Base-by-base conservation (phyloP, 1,140 invertebrate species). In the Procambarus virginalis region DNA sequence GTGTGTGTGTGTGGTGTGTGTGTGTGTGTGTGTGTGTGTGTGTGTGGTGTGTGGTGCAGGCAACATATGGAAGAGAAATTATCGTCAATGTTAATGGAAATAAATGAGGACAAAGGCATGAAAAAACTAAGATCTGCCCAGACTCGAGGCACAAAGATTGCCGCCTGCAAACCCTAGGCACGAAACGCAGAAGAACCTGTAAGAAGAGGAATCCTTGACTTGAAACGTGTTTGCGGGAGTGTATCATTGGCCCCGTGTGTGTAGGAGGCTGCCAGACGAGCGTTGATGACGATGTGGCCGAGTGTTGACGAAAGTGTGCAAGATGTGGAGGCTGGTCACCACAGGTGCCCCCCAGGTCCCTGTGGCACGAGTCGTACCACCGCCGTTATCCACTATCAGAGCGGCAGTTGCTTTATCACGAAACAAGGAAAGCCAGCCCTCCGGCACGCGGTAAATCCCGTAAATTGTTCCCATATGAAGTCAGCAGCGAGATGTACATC, bases 391-490 rank as follows among this genome's bases (percentile, higher is more conserved):
- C 84, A 77, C 73, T 85, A 85, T 85, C 84, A 49, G 8, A 34
- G 68, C 60, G 49, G 73, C 84, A 55, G 84, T 85, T 75, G 75
- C 84, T 77, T 77, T 85, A 85, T 85, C 84, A 58, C 70, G 58
- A 77, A 60, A 85, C 84, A 85, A 77, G 84, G 84, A 85, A 85
- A 85, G 14, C 34, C 84, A 77, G 51, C 70, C 84, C 22, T 76
- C 84, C 58, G 84, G 84, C 84, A 77, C 73, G 84, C 84, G 60
- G 84, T 85, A 85, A 85, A 85, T 85, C 84, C 73, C 84, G 70
- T 85, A 85, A 85, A 85, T 85, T 85, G 73, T 85, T 85, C 73
- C 84, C 84, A 85, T 85, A 85, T 85, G 84, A 85, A 85, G 84
- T 85, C 84, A 85, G 84, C 84, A 85, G 84, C 84, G 48, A 75